phyloP scores from a whole-genome alignment of 2,113 vertebrate genomes.

The Alligator sinensis region DNA sequence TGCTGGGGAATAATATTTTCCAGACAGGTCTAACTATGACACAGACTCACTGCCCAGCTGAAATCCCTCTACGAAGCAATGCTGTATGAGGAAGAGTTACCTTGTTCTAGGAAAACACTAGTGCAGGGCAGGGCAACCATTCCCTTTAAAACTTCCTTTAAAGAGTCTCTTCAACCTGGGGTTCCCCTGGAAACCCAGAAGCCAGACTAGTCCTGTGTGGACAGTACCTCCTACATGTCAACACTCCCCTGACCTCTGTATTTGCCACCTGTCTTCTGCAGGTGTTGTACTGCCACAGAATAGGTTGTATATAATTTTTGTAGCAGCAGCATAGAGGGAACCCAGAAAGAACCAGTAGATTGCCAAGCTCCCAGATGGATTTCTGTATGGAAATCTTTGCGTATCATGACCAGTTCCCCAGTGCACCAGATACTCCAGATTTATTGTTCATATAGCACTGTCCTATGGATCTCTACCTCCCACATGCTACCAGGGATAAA shows the following conservation, averaged over 20 bases:
- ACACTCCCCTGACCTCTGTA: neutral
- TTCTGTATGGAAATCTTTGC: neutral
- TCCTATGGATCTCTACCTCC: neutral
- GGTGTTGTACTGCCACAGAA: too few relatives aligned
- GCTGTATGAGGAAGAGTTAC: neutral
- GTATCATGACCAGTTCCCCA: neutral
- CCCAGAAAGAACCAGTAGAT: neutral
- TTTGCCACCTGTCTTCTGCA: neutral
- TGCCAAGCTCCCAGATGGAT: neutral
- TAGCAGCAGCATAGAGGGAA: neutral
- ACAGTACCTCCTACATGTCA: neutral
- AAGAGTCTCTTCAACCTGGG: neutral
- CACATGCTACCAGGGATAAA: neutral
- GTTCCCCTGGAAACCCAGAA: neutral
- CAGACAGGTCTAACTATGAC: too few relatives aligned
- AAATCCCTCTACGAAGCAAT: neutral
- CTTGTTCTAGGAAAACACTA: neutral
- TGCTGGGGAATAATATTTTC: too few relatives aligned
- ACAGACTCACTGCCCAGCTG: neutral
- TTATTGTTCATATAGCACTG: neutral
- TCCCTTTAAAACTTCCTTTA: too few relatives aligned
- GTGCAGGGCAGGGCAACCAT: neutral
- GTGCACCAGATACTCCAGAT: neutral
- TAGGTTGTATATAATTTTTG: neutral
- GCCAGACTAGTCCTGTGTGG: neutral